Conservation (phyloP, 1,140 invertebrate species). For the Artemia franciscana region DNA sequence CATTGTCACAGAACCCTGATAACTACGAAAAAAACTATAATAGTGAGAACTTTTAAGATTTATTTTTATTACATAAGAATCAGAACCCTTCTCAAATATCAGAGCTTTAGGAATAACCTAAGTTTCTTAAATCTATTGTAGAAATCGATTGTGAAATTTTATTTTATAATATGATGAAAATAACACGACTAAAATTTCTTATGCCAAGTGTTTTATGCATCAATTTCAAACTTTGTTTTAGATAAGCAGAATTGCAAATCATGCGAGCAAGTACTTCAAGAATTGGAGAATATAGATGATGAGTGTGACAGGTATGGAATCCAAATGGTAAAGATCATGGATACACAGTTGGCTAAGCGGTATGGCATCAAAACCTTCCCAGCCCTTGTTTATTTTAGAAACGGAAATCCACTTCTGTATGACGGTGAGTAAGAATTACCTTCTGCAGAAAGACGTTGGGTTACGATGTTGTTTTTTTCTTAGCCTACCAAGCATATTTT, state of each 20-base stretch:
- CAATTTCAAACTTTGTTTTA: constrained; percentile 21
- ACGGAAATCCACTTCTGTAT: constrained; percentile 68
- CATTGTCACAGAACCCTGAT: too few relatives aligned
- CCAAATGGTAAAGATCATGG: constrained; percentile 81
- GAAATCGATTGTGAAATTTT: not conserved
- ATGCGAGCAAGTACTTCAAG: constrained; percentile 70
- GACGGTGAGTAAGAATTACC: constrained; percentile 31
- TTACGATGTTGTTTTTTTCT: constrained; percentile 3
- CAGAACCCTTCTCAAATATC: too few relatives aligned
- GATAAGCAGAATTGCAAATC: constrained; percentile 80
- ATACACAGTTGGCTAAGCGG: constrained; percentile 37
- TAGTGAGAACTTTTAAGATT: too few relatives aligned
- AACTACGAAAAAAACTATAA: too few relatives aligned
- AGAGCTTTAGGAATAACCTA: too few relatives aligned
- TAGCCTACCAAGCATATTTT: too few relatives aligned
- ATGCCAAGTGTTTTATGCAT: constrained; percentile 2
- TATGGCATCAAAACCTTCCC: constrained; percentile 85
- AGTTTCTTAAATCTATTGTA: too few relatives aligned
- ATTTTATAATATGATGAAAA: constrained; percentile 7
- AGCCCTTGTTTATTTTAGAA: constrained; percentile 37
- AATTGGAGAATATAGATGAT: constrained; percentile 71
- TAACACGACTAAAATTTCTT: constrained; percentile 1
- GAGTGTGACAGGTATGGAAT: constrained; percentile 82
- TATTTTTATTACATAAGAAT: too few relatives aligned
- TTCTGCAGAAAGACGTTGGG: not conserved